Evolutionary conservation across 2,888 invertebrate species (phyloP), one percentile per base, ranked within the genome.

Genomic region (Ctena decussata): DNA sequence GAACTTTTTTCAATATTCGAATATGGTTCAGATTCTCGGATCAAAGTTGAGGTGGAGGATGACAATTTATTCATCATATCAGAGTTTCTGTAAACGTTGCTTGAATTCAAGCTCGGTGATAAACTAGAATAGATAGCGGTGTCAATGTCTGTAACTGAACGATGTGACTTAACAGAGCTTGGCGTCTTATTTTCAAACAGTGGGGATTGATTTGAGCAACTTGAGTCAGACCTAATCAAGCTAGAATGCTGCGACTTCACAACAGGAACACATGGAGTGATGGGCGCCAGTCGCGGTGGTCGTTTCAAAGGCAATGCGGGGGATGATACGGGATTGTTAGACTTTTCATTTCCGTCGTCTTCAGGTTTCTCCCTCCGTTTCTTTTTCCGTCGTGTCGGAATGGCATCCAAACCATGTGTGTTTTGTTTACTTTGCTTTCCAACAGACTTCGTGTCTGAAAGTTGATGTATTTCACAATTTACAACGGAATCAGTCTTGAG

Each of bases 241-340:
- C 11, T 24, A 41, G 35, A 32, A 35, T 35, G 35, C 6, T n/a
- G 70, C 6, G 41, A 27, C 70, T 70, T 70, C 8, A 21, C 18
- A 6, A 27, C 1, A 0, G 35, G 5, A 37, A 24, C 27, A 30
- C 27, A 21, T n/a, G 74, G 57, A n/a, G 75, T 60, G 30, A 89
- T 84, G 0, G 89, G 89, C 32, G 87, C 89, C 65, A 89, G 75
- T 65, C 89, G 69, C 18, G 89, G 87, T 0, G 89, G 89, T 3
- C 85, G 85, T 30, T 86, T 75, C 0, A 84, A 82, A 15, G 87
- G 89, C 37, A 79, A 57, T 39, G 76, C 53, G 11, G 84, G 80
- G 8, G 75, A 80, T 21, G 71, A 57, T 2, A 69, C 37, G 0
- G 35, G 37, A 39, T 41, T 18, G 44, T 53, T 65, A 37, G 85